Base-by-base conservation (phyloP, 2,888 invertebrate genomes). In the Salpingus planirostris region DNA sequence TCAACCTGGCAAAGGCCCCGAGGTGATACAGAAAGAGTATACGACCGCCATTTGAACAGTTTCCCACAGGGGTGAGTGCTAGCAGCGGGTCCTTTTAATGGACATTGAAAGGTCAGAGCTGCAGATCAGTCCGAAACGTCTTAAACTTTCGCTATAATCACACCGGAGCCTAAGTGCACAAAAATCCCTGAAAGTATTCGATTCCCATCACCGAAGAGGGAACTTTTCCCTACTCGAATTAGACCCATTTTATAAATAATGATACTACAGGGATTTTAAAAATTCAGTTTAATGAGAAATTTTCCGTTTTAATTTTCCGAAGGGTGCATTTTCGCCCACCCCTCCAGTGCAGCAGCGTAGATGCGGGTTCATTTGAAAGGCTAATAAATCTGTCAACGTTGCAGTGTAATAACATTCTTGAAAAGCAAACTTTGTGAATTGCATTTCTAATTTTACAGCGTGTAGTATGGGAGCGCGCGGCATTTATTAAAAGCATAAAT, bases 1-100 rank as follows among this genome's bases (percentile, higher is more conserved):
- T n/a, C n/a, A n/a, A n/a, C n/a, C n/a, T n/a, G n/a, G n/a, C n/a
- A n/a, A n/a, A n/a, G n/a, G n/a, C n/a, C n/a, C n/a, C n/a, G n/a
- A 42, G 28, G 35, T 36, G 37, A 42, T 40, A 45, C 36, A 38
- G 34, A 37, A 38, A 31, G 28, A 42, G n/a, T n/a, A 31, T 28
- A 42, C 39, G 40, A 46, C 42, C 40, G 39, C 33, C 42, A 45
- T 45, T 43, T 43, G 44, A 45, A 41, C 40, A 39, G 37, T 40
- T 45, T 45, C 44, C 37, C 44, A 43, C 42, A 36, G 36, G 33
- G 30, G 29, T 27, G 27, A 30, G 24, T 15, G 13, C 24, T 21
- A 27, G 30, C 24, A 36, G 31, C 27, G 27, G 29, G 33, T 26
- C 29, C 28, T 25, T 33, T 29, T 44, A 44, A 44, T 42, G 44